Evolutionary conservation across 2,113 vertebrate genomes (phyloP).

Genomic region (Indicator maculatus): DNA sequence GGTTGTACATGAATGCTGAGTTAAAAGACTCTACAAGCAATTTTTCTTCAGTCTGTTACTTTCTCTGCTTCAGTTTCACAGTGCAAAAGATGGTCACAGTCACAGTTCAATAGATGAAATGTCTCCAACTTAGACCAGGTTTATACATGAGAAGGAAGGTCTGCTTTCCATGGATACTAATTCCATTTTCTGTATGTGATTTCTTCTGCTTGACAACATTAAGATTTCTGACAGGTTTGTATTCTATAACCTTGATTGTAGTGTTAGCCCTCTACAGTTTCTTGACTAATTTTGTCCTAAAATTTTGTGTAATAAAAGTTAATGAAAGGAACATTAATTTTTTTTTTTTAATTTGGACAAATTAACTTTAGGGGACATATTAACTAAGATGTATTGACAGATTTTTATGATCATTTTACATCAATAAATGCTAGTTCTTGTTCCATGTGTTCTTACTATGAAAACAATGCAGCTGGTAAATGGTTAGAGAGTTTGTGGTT

Average conservation of each 20-base stretch:
- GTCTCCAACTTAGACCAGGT: neutral
- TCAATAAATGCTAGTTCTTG: neutral
- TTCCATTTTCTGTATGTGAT: neutral
- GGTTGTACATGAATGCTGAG: neutral
- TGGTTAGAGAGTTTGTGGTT: neutral
- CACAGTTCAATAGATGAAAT: neutral
- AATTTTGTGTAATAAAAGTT: neutral
- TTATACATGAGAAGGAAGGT: neutral
- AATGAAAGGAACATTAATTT: neutral
- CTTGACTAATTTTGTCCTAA: neutral
- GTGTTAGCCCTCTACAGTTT: neutral
- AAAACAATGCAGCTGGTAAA: neutral
- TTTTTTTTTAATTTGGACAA: neutral
- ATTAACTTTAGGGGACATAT: neutral
- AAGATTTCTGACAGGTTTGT: neutral
- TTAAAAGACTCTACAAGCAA: neutral
- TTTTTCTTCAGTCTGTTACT: neutral
- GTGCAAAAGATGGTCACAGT: neutral
- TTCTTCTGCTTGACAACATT: neutral
- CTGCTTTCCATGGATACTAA: neutral
- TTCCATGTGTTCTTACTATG: neutral
- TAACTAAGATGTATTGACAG: neutral
- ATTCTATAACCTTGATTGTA: neutral
- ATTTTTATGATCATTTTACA: neutral
- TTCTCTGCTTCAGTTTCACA: neutral